These are phyloP conservation scores for Steromphala cineraria DNA, from an alignment of 2,888 invertebrate species.

Conservation along the genomic window DNA sequence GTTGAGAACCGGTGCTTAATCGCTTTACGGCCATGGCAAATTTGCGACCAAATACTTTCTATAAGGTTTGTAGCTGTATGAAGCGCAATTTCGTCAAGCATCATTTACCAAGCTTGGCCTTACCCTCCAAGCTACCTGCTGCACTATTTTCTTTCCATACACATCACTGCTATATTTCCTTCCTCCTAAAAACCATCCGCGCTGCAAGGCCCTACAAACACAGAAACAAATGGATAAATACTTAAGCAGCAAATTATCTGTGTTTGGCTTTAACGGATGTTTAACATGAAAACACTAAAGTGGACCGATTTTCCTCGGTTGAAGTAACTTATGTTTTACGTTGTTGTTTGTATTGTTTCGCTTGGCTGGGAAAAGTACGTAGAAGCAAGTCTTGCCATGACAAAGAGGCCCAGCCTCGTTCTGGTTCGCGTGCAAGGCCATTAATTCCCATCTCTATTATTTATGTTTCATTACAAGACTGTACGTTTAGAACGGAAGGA, in stretches of 20 bases:
- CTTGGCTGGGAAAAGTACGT: neutral
- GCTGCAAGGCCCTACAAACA: neutral
- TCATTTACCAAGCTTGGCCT: neutral
- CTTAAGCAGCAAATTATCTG: conserved; percentile 17
- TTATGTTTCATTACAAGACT: conserved; percentile 26
- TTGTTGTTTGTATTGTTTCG: conserved; percentile 17
- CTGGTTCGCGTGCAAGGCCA: conserved; percentile 8
- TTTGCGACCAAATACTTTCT: conserved; percentile 12
- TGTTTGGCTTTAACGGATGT: conserved; percentile 19
- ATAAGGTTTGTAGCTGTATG: conserved; percentile 8
- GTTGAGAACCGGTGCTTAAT: conserved; percentile 12
- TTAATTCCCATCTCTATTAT: conserved; percentile 10
- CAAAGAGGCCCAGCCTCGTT: conserved; percentile 11
- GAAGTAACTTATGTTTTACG: conserved; percentile 13
- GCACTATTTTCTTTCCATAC: conserved; percentile 3
- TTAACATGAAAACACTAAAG: conserved; percentile 20
- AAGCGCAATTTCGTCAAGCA: neutral
- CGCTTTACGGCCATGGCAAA: conserved; percentile 10
- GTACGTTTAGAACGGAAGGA: neutral
- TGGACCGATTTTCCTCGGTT: conserved; percentile 16
- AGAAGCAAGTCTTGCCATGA: neutral
- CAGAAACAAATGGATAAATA: conserved; percentile 18
- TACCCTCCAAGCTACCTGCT: neutral
- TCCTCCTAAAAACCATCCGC: neutral
- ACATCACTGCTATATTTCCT: neutral